These are phyloP conservation scores for Seriola dumerili DNA, from an alignment of 2,113 vertebrate genomes.

Conservation along the genomic window DNA sequence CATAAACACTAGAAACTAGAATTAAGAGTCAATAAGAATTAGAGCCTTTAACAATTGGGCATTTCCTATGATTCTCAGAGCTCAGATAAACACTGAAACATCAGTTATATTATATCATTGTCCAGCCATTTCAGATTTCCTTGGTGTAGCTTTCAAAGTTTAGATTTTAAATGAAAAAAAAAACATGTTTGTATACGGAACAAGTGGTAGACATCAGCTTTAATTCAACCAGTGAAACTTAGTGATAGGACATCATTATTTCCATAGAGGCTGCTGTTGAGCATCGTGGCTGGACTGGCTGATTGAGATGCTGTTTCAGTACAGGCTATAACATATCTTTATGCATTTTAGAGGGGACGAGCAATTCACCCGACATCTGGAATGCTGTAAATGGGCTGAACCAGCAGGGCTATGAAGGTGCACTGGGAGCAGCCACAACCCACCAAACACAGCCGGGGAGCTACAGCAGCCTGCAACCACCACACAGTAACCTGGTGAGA, in stretches of 20 bases:
- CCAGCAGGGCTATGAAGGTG: slow-evolving; percentile 94
- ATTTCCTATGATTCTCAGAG: background rate
- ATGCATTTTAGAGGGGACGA: slow-evolving; percentile 90
- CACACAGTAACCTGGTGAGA: slow-evolving; percentile 93
- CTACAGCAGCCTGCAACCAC: slow-evolving; percentile 89
- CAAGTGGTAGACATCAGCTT: slow-evolving; percentile 7
- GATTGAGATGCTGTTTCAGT: slow-evolving; percentile 63
- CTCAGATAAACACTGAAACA: background rate
- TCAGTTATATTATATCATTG: background rate
- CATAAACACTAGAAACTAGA: no score
- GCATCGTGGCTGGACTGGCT: slow-evolving; percentile 33
- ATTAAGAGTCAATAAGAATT: no score
- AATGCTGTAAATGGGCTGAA: slow-evolving; percentile 94
- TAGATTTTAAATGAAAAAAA: background rate
- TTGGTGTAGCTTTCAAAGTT: background rate
- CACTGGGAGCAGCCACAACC: slow-evolving; percentile 89
- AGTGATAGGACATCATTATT: slow-evolving; percentile 21
- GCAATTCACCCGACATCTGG: slow-evolving; percentile 96
- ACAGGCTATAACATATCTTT: slow-evolving; percentile 58
- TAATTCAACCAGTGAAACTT: background rate
- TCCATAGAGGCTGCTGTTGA: background rate
- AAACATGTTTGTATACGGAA: background rate
- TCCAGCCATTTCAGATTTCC: background rate
- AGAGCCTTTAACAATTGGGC: no score
- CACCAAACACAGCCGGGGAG: slow-evolving; percentile 91